phyloP scores from a whole-genome alignment of 1,140 invertebrate genomes.

The Macrobrachium rosenbergii region DNA sequence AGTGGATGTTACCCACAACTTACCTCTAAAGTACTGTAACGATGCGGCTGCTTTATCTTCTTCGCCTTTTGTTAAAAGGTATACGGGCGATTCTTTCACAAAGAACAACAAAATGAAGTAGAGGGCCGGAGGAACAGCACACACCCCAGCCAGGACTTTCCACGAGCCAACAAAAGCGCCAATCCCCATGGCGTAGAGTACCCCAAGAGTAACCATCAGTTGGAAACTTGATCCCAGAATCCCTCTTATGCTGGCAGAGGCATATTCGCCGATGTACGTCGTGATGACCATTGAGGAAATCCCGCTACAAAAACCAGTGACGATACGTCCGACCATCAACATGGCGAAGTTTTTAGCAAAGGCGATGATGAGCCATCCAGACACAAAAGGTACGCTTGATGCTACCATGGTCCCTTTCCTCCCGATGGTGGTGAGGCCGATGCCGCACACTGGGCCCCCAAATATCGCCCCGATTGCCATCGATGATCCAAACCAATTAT shows the following conservation, averaged over 20 bases:
- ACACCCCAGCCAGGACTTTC: constrained; percentile 14
- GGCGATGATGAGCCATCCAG: constrained; percentile 34
- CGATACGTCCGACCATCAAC: constrained; percentile 24
- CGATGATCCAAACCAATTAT: constrained; percentile 36
- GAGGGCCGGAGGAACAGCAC: constrained; percentile 20
- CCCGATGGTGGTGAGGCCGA: constrained; percentile 18
- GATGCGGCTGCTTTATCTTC: constrained; percentile 36
- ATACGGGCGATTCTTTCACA: constrained; percentile 45
- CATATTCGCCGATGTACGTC: constrained; percentile 29
- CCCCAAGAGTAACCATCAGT: constrained; percentile 81
- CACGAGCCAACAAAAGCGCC: constrained; percentile 70
- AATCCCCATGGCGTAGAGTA: constrained; percentile 79
- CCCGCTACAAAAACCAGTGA: constrained; percentile 29
- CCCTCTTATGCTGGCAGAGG: constrained; percentile 41
- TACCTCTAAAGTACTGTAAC: constrained; percentile 54
- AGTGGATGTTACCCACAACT: neutral
- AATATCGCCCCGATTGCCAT: constrained; percentile 38
- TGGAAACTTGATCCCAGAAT: constrained; percentile 74
- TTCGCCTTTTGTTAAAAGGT: constrained; percentile 39
- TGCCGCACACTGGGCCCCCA: constrained; percentile 40
- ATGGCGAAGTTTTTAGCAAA: constrained; percentile 46
- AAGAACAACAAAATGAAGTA: constrained; percentile 35
- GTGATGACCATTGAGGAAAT: constrained; percentile 26
- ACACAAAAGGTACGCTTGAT: constrained; percentile 4
- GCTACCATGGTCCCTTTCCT: constrained; percentile 38